Percentiles rank a stretch among this genome's conserved stretches.
Conservation (phyloP, 2,113 vertebrate species). For the Apteryx mantelli region DNA sequence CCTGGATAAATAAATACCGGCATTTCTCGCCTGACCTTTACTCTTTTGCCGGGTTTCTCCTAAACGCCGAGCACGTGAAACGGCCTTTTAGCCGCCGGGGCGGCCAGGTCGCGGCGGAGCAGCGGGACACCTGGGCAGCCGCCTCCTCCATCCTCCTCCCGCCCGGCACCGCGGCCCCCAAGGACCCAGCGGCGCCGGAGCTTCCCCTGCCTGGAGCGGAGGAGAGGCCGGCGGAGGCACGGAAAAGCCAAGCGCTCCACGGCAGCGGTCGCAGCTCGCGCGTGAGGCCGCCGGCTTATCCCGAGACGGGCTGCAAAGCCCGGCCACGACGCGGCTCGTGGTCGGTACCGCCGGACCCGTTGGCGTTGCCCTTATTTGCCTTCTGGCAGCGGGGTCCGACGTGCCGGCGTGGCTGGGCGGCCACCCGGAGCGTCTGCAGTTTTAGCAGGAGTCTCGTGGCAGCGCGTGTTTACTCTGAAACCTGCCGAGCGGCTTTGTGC, state of each 20-base stretch:
- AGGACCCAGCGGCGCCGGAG: neutral
- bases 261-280: neutral
- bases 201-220: neutral
- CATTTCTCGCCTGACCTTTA: conserved; percentile 73
- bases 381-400: too few relatives aligned
- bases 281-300: neutral
- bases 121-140: neutral
- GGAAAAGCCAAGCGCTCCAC: neutral
- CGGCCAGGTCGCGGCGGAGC: neutral
- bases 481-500: conserved; percentile 30
- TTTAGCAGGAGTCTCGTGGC: neutral
- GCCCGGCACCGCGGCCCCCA: neutral
- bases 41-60: conserved; percentile 62
- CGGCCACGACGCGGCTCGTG: fast-evolving
- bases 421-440: neutral
- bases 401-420: too few relatives aligned
- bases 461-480: conserved; percentile 42
- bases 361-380: too few relatives aligned
- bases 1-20: conserved; percentile 68
- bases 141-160: neutral
- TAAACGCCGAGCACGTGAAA: conserved; percentile 60
- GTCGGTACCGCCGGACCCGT: neutral
- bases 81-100: neutral
- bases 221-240: neutral
- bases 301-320: neutral